These are phyloP conservation scores for Trichonephila inaurata DNA, from an alignment of 1,140 invertebrate genomes.

Conservation along the genomic window DNA sequence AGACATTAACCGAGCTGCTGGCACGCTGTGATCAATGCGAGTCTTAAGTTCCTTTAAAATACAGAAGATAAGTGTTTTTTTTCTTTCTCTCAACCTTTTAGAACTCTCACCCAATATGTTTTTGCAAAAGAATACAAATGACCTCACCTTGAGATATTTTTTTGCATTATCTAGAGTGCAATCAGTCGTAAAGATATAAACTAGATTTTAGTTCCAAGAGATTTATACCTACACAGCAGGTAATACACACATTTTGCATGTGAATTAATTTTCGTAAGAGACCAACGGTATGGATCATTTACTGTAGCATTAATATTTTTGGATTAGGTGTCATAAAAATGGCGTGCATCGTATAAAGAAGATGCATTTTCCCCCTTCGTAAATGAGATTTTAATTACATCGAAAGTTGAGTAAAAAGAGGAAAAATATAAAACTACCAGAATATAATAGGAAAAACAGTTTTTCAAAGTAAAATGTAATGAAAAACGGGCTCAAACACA, in stretches of 20 bases:
- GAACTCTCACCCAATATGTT: neutral
- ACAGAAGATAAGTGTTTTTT: neutral
- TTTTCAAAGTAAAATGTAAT: too few species aligned
- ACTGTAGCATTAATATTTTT: neutral
- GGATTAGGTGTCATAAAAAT: too few species aligned
- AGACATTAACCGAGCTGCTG: slow-evolving; percentile 14
- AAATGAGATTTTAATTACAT: too few species aligned
- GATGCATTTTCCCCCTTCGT: too few species aligned
- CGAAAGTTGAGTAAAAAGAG: too few species aligned
- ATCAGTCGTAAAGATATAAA: neutral
- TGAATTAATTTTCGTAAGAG: neutral
- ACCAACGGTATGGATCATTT: neutral
- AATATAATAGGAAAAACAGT: too few species aligned
- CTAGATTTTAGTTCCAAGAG: neutral
- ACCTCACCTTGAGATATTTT: neutral
- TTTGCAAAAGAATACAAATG: neutral
- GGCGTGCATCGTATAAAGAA: too few species aligned
- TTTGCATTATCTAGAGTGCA: neutral
- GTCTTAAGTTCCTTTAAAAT: neutral
- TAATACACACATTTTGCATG: neutral
- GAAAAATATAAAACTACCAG: too few species aligned
- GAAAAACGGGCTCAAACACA: too few species aligned
- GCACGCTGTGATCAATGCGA: neutral
- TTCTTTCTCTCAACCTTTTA: neutral
- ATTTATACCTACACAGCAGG: neutral